These are phyloP conservation scores for Numenius arquata DNA, from an alignment of 2,113 vertebrate genomes.

Conservation along the genomic window DNA sequence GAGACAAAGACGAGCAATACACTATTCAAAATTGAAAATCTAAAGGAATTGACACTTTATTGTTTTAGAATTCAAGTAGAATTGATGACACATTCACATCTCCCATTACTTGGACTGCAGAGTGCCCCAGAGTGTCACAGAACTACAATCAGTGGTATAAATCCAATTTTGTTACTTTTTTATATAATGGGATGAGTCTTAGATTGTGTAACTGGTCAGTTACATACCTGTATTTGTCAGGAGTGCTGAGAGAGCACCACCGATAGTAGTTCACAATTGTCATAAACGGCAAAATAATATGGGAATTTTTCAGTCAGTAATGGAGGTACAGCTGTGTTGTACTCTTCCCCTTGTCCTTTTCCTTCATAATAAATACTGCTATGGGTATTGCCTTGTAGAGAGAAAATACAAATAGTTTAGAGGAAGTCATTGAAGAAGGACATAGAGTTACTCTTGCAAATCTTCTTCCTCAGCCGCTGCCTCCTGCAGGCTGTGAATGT, in stretches of 20 bases:
- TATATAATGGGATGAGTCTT: neutral
- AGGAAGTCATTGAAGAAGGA: neutral
- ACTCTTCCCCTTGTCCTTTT: neutral
- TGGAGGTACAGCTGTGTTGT: neutral
- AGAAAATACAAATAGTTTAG: neutral
- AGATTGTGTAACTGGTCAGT: fast-evolving
- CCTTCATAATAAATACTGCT: neutral
- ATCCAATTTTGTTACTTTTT: neutral
- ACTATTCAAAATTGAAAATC: neutral
- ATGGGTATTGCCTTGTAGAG: neutral
- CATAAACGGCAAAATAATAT: neutral
- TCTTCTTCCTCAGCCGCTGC: neutral
- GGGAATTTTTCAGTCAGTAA: neutral
- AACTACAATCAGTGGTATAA: conserved; percentile 57
- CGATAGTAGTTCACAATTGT: neutral
- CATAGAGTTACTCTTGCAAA: neutral
- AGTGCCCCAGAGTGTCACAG: conserved; percentile 47
- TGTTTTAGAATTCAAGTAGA: conserved; percentile 62
- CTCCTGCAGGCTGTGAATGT: neutral
- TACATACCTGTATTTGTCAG: fast-evolving
- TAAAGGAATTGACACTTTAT: conserved; percentile 62
- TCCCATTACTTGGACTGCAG: neutral
- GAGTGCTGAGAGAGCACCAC: neutral
- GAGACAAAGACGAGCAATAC: neutral
- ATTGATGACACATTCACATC: fast-evolving